These are phyloP conservation scores for Lycaon pictus DNA, from an alignment of 2,113 vertebrate species.

Conservation along the genomic window DNA sequence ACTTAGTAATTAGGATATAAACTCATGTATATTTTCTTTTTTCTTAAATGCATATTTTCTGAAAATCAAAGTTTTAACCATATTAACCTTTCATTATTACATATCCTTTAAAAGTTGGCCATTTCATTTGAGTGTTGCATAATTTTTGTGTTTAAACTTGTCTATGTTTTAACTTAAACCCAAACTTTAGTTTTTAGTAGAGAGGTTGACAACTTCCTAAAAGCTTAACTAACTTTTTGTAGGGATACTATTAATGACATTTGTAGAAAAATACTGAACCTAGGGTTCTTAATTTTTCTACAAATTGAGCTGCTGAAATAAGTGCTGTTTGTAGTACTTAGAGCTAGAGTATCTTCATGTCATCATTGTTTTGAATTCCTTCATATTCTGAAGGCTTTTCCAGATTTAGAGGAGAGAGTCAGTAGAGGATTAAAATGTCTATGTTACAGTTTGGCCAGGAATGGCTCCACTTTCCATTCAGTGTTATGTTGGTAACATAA, in stretches of 20 bases:
- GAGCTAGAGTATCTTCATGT: background rate
- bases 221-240: background rate
- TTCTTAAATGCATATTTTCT: background rate
- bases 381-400: constrained; percentile 33
- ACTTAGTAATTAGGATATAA: constrained; percentile 41
- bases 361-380: background rate
- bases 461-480: background rate
- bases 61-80: background rate
- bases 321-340: background rate
- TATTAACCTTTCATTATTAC: background rate
- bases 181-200: constrained; percentile 17
- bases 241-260: background rate
- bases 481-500: constrained; percentile 9
- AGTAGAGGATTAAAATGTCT: background rate
- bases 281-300: constrained; percentile 45
- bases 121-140: constrained; percentile 18
- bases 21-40: background rate
- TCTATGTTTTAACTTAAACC: background rate
- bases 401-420: background rate
- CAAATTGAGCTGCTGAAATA: background rate
- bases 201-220: background rate
- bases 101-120: background rate
- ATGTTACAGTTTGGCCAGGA: background rate
- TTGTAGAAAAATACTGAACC: background rate
- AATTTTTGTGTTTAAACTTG: constrained; percentile 24